A percentile compares a stretch with the other conserved stretches of the same genome.
These are phyloP conservation scores for Leptobrachium leishanense DNA, from an alignment of 2,113 vertebrate species.

Conservation along the genomic window DNA sequence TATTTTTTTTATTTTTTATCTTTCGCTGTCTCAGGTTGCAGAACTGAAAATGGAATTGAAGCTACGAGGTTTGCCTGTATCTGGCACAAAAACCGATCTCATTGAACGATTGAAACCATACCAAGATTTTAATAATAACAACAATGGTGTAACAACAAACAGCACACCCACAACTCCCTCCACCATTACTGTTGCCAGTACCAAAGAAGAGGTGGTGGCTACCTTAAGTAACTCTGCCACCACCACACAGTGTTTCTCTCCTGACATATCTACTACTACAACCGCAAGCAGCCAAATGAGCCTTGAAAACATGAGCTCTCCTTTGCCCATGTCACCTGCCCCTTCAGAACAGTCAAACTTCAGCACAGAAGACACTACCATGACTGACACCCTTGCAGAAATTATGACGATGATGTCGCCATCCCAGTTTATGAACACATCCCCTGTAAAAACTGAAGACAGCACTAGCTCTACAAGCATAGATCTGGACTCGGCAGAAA, in stretches of 20 bases:
- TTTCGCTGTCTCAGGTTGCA: constrained; percentile 74
- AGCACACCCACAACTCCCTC: constrained; percentile 55
- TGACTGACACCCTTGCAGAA: constrained; percentile 71
- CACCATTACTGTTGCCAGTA: constrained; percentile 52
- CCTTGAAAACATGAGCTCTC: constrained; percentile 66
- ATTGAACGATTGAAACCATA: constrained; percentile 92
- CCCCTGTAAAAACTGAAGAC: constrained; percentile 66
- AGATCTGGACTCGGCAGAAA: constrained; percentile 72
- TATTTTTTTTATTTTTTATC: not conserved
- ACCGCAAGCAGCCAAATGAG: constrained; percentile 54
- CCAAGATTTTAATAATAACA: constrained; percentile 74
- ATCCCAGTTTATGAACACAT: constrained; percentile 63
- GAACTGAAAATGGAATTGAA: constrained; percentile 96
- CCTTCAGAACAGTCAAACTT: constrained; percentile 76
- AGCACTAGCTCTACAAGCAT: constrained; percentile 58
- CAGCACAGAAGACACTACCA: constrained; percentile 73
- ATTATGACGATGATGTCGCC: constrained; percentile 68
- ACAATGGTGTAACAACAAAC: constrained; percentile 55
- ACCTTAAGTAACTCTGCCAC: constrained; percentile 57
- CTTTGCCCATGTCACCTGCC: constrained; percentile 80
- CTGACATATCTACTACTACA: constrained; percentile 59
- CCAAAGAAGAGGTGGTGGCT: constrained; percentile 54
- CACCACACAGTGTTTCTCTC: constrained; percentile 55
- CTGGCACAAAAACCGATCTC: constrained; percentile 94
- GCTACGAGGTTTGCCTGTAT: constrained; percentile 89